Percentiles rank a stretch among this genome's conserved stretches.
These are phyloP conservation scores for Microplitis demolitor DNA, from an alignment of 1,140 invertebrate species.

Conservation along the genomic window DNA sequence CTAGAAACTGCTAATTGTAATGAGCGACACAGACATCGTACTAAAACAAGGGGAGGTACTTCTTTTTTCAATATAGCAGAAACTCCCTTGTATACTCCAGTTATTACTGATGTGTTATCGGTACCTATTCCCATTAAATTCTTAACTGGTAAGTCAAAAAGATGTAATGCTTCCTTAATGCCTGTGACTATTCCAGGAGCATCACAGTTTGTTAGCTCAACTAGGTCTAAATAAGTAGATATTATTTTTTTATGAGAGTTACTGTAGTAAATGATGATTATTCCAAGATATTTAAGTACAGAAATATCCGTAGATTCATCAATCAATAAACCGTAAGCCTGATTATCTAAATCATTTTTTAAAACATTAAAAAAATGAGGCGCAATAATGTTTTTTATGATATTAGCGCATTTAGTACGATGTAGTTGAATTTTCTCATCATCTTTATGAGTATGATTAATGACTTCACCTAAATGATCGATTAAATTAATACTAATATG, in stretches of 20 bases:
- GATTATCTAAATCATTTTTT: background rate
- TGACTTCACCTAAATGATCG: background rate
- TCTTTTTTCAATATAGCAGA: constrained; percentile 34
- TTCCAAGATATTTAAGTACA: background rate
- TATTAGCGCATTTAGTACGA: background rate
- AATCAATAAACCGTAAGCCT: background rate
- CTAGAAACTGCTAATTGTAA: constrained; percentile 46
- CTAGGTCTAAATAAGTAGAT: constrained; percentile 1
- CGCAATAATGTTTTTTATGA: background rate
- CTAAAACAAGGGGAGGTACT: constrained; percentile 31
- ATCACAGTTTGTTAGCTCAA: constrained; percentile 22
- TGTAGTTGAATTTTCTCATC: background rate
- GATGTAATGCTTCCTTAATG: constrained; percentile 7
- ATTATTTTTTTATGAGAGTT: background rate
- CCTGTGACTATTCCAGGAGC: constrained; percentile 25
- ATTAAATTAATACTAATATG: background rate
- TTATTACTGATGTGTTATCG: constrained; percentile 49
- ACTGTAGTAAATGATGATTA: background rate
- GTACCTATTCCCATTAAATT: constrained; percentile 42
- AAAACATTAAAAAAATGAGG: background rate
- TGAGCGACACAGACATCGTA: constrained; percentile 40
- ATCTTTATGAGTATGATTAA: background rate
- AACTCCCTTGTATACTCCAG: constrained; percentile 48
- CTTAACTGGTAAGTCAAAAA: constrained; percentile 21
- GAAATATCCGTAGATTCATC: background rate